phyloP scores from a whole-genome alignment of 2,797 vertebrate species.

The Syngnathus rostellatus region DNA sequence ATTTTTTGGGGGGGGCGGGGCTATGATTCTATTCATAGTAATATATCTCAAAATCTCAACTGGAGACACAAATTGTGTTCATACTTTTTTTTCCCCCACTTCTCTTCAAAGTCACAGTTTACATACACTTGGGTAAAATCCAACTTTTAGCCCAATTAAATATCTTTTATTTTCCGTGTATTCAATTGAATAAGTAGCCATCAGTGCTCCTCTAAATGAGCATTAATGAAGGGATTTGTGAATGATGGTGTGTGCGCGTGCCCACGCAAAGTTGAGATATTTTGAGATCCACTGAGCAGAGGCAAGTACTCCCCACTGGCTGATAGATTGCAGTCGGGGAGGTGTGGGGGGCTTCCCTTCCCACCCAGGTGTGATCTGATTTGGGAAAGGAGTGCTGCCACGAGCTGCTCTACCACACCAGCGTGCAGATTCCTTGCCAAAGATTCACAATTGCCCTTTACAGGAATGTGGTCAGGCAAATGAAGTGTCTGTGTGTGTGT shows the following conservation, averaged over 20 bases:
- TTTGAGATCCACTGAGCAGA: constrained; percentile 44
- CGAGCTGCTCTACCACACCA: constrained; percentile 49
- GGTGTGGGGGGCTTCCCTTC: constrained; percentile 49
- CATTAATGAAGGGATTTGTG: constrained; percentile 27
- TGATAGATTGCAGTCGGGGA: constrained; percentile 71
- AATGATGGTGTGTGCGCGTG: constrained; percentile 14
- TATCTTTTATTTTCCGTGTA: background rate
- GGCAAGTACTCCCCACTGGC: constrained; percentile 48
- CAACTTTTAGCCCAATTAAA: no score
- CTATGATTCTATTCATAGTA: background rate
- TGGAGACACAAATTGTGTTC: background rate
- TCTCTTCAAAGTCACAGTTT: no score
- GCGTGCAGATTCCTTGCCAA: constrained; percentile 53
- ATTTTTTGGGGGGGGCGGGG: background rate
- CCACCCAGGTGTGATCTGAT: constrained; percentile 69
- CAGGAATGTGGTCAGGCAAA: constrained; percentile 65
- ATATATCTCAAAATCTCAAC: background rate
- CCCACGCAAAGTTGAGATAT: constrained; percentile 43
- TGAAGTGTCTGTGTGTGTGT: constrained; percentile 18
- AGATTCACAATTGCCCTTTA: constrained; percentile 67
- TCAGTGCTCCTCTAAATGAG: background rate
- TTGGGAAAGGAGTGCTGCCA: constrained; percentile 64
- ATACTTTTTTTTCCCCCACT: background rate
- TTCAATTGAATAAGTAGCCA: background rate
- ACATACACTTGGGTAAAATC: no score